Base-by-base conservation (phyloP, 1,140 invertebrate genomes). In the Cherax quadricarinatus region DNA sequence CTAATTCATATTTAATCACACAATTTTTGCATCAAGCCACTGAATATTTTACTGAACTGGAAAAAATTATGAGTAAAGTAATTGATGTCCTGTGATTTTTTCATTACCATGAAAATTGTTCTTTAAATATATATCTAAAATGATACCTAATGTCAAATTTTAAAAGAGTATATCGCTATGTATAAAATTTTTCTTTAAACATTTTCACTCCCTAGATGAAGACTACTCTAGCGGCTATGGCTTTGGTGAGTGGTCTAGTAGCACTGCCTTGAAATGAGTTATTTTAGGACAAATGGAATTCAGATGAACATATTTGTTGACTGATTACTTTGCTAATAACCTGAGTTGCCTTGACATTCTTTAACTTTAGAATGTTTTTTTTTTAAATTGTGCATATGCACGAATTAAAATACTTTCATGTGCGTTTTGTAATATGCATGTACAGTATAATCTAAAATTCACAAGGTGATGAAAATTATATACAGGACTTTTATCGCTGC, bases 191-290 rank as follows among this genome's bases (percentile, higher is more conserved):
- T 21, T 66, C 62, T 66, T 66, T 66, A 66, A 66, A 66, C 24
- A 86, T 60, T 80, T 91, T 91, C 24, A 78, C 24, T 73, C 73
- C 89, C 6, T 91, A 91, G 89, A 91, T 86, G 66, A 85, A 79
- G 89, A 86, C 66, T 24, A 80, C 57, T 57, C 24, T 30, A 60
- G 51, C 73, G 89, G 83, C 73, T 91, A 30, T 85, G 75, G 16
- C 14, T 91, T 91, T 91, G 89, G 89, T 91, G 89, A 91, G 89
- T 91, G 9, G 87, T 83, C 66, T 80, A 48, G 41, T 53, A 48
- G 9, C 30, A 41, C 12, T 83, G 48, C 21, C 51, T 85, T 24
- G 60, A 51, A 57, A 30, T 83, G 48, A n/a, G 60, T 66, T 85
- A 24, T 24, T 85, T 49, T 83, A 30, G 16, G 57, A 57, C 12